Evolutionary conservation across 1,140 invertebrate genomes (phyloP), one percentile per base, ranked within the genome.

Genomic region (Coenobita brevimanus): DNA sequence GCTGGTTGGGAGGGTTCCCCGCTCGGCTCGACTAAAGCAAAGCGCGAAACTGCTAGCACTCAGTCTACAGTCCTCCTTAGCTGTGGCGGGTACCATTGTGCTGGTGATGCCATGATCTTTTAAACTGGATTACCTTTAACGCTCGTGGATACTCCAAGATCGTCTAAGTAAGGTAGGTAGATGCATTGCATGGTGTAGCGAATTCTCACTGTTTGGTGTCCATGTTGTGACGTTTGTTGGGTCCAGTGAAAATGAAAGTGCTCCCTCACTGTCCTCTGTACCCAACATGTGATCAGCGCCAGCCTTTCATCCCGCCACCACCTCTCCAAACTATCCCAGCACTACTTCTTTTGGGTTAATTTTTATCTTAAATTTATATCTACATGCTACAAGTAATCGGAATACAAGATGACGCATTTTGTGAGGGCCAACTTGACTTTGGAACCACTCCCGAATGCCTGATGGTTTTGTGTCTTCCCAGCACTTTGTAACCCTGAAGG

Each of bases 201-300:
- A 38, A 71, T 30, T 10, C n/a, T 73, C 1, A 41, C 15, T 33
- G 38, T 21, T 43, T 41, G 13, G 0, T 43, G 36, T 73, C 33
- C 41, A n/a, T 24, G 10, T 41, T 3, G 0, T 38, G 10, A 50
- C 17, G 41, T 76, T 50, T 38, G 0, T 79, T 54, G 71, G 69
- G 82, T 85, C 24, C 82, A 43, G 27, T 64, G 82, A 85, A 85
- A 85, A 85, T 85, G 82, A 85, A 85, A 85, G 82, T 85, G 82
- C 71, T 27, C n/a, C 38, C 60, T 46, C 73, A 43, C 73, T 76
- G 73, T 76, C 73, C 73, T 76, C 24, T 50, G 46, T 50, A 50
- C 46, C 46, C 46, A 50, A 50, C 46, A 50, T 50, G 46, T 50
- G 46, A 50, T 50, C 46, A 50, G 6, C 69, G 69, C 69, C 73